Base-by-base conservation (phyloP, 1,140 invertebrate species). In the Pseudoatta argentina region DNA sequence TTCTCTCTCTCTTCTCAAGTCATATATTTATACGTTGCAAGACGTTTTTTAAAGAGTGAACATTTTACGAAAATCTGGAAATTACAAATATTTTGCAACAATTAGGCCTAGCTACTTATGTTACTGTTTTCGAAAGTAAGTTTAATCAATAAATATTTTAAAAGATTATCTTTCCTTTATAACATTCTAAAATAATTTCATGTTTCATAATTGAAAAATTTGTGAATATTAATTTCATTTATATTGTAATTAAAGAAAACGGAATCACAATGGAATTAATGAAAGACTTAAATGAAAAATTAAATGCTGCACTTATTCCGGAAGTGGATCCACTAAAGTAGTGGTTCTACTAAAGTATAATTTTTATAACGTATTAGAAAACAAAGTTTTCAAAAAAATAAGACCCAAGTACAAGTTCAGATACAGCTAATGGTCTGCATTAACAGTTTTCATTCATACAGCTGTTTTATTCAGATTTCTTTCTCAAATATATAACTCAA, bases 301-400 rank as follows among this genome's bases (percentile, higher is more conserved):
- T 64, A 64, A 64, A 34, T 10, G 63, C 63, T 64, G 63, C 34
- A 64, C 63, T 64, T 10, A 64, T 64, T 64, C 63, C 63, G 2
- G 63, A 64, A 64, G 30, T 64, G 16, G 30, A 30, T 34, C 63
- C 63, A 63, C 59, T 21, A 21, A 21, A 21, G 21, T 21, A 21
- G 21, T 21, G 21, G 0, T 21, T 21, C 21, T 21, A 21, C 21
- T 21, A 21, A 21, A 21, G 21, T 21, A n/a, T 64, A 34, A 34
- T 64, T 64, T 64, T 64, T 21, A 21, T 8, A 5, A 8, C 30
- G 0, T 64, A 64, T 27, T 64, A 6, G 27, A 30, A 64, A 64
- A 34, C 5, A 64, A 34, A 64, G 1, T 64, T 64, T 63, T 63
- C 6, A 8, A 7, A 64, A 64, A 64, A n/a, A 0, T 1, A 34